Percentiles rank a stretch among this genome's conserved stretches.
Evolutionary conservation across 2,888 invertebrate species (phyloP).

Genomic region (Ophonus ardosiacus): DNA sequence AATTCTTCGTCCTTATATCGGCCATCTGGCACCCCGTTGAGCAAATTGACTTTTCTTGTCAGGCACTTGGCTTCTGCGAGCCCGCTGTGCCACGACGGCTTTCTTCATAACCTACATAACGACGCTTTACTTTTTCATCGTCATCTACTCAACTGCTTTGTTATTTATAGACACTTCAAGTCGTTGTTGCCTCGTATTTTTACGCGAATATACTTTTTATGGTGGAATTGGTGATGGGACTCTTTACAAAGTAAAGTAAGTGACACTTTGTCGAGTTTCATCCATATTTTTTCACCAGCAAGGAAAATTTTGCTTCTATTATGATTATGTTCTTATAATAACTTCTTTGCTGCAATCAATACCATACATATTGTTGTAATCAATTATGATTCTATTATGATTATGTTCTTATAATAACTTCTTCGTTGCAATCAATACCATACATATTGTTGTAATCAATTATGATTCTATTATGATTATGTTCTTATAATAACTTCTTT

Average conservation of each 20-base stretch:
- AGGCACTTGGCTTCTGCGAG: background rate
- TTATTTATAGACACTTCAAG: constrained; percentile 43
- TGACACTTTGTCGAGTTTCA: background rate
- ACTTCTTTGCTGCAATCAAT: too few relatives aligned
- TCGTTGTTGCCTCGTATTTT: background rate
- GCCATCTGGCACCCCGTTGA: constrained; percentile 47
- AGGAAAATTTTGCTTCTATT: too few relatives aligned
- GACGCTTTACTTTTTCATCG: constrained; percentile 42
- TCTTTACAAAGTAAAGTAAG: background rate
- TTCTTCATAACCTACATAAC: constrained; percentile 50
- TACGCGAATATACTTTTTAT: background rate
- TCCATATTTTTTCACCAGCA: background rate
- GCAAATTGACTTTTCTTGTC: constrained; percentile 59
- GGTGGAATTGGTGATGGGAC: background rate
- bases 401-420: too few relatives aligned
- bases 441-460: too few relatives aligned
- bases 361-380: too few relatives aligned
- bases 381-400: too few relatives aligned
- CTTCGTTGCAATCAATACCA: too few relatives aligned
- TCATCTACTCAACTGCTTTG: constrained; percentile 26
- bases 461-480: too few relatives aligned
- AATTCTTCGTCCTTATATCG: constrained; percentile 8
- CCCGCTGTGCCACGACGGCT: constrained; percentile 19
- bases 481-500: too few relatives aligned
- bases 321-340: too few relatives aligned